phyloP scores from a whole-genome alignment of 2,888 invertebrate species.

The Eupithecia insigniata region DNA sequence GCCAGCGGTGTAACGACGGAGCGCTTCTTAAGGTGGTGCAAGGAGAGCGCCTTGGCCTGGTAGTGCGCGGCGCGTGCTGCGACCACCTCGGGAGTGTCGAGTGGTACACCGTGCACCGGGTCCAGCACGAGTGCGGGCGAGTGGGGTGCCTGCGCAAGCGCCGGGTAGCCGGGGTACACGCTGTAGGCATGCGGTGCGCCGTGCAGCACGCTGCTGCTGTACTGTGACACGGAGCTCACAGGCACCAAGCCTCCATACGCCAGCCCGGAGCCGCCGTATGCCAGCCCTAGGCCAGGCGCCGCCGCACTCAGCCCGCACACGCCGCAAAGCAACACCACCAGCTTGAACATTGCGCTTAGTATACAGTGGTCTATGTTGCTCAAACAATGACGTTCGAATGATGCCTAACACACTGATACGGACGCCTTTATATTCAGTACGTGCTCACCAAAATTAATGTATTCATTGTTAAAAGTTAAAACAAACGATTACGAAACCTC shows the following conservation, averaged over 20 bases:
- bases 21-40: conserved; percentile 73
- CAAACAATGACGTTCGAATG: conserved; percentile 69
- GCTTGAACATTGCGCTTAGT: conserved; percentile 68
- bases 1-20: conserved; percentile 56
- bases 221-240: conserved; percentile 58
- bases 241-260: conserved; percentile 49
- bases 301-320: conserved; percentile 59
- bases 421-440: conserved; percentile 68
- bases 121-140: conserved; percentile 77
- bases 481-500: conserved; percentile 41
- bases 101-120: conserved; percentile 74
- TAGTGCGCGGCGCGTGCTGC: conserved; percentile 77
- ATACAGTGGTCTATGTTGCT: conserved; percentile 73
- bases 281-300: conserved; percentile 64
- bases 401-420: conserved; percentile 57
- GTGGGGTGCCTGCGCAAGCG: conserved; percentile 67
- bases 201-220: conserved; percentile 64
- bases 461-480: conserved; percentile 27
- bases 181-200: conserved; percentile 52
- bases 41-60: conserved; percentile 75
- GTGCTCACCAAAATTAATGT: conserved; percentile 13
- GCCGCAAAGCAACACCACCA: conserved; percentile 85
- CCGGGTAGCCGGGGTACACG: conserved; percentile 42
- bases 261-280: conserved; percentile 47
- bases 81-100: conserved; percentile 80